phyloP scores from a whole-genome alignment of 2,113 vertebrate genomes.

The Typhlomys cinereus region DNA sequence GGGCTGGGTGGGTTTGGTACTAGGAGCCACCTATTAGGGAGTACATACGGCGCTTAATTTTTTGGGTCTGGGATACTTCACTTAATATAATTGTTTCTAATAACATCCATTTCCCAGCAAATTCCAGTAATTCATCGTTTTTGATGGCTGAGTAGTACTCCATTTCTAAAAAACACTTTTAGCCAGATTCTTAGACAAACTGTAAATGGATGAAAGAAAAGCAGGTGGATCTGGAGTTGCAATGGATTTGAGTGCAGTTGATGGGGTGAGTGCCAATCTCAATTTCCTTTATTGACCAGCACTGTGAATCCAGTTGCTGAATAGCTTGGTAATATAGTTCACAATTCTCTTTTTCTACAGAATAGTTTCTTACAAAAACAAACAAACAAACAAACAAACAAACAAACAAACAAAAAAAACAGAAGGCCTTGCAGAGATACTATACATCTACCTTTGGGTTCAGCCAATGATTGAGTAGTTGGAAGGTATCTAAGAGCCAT shows the following conservation, averaged over 20 bases:
- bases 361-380: neutral
- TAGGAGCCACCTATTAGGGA: too few species aligned
- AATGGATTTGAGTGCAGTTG: neutral
- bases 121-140: too few species aligned
- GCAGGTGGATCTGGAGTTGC: neutral
- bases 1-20: too few species aligned
- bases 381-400: too few species aligned
- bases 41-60: too few species aligned
- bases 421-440: too few species aligned
- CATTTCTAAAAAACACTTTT: neutral
- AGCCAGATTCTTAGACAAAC: neutral
- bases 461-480: neutral
- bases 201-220: neutral
- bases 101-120: too few species aligned
- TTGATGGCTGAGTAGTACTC: too few species aligned
- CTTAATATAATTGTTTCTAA: too few species aligned
- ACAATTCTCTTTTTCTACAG: neutral
- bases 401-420: too few species aligned
- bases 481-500: neutral
- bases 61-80: too few species aligned
- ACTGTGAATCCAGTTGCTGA: neutral
- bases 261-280: neutral
- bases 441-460: neutral
- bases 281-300: neutral
- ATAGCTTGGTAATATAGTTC: neutral